These are phyloP conservation scores for Akabosia matsudoensis DNA, from an alignment of 1,140 invertebrate genomes.

Conservation along the genomic window DNA sequence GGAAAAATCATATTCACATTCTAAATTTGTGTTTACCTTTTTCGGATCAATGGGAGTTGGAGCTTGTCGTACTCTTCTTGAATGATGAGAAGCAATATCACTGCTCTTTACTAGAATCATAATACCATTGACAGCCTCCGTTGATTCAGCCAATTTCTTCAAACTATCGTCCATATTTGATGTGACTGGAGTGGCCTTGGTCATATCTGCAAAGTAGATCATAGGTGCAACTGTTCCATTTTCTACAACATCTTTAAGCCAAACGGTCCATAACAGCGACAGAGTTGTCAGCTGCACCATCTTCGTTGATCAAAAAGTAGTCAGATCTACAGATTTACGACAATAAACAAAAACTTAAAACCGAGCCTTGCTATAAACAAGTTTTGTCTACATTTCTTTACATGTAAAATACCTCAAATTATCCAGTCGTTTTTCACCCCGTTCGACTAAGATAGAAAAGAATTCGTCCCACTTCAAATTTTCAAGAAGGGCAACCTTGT, in stretches of 20 bases:
- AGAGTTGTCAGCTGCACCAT: not conserved
- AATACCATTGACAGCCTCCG: constrained; percentile 5
- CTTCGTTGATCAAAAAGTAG: constrained; percentile 13
- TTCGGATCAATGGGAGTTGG: not conserved
- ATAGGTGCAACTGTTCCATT: constrained; percentile 23
- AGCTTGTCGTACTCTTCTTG: not conserved
- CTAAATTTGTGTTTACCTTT: constrained; percentile 4
- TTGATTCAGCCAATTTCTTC: constrained; percentile 22
- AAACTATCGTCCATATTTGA: constrained; percentile 14
- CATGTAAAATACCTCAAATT: constrained; percentile 3
- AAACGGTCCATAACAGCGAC: not conserved
- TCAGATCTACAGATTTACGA: not conserved
- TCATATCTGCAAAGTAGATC: constrained; percentile 24
- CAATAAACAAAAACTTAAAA: not conserved
- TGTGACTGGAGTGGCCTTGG: not conserved
- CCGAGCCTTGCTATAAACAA: not conserved
- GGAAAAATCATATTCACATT: not conserved
- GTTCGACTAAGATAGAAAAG: not conserved
- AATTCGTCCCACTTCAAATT: constrained; percentile 27
- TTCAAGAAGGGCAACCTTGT: not conserved
- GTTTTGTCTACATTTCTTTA: not conserved
- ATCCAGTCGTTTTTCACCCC: constrained; percentile 8
- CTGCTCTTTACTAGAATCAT: constrained; percentile 19
- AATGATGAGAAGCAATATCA: constrained; percentile 21
- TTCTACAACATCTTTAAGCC: constrained; percentile 23